A percentile compares a stretch with the other conserved stretches of the same genome.
These are phyloP conservation scores for Aleiodes sp. DNA, from an alignment of 1,140 invertebrate genomes.

Conservation along the genomic window DNA sequence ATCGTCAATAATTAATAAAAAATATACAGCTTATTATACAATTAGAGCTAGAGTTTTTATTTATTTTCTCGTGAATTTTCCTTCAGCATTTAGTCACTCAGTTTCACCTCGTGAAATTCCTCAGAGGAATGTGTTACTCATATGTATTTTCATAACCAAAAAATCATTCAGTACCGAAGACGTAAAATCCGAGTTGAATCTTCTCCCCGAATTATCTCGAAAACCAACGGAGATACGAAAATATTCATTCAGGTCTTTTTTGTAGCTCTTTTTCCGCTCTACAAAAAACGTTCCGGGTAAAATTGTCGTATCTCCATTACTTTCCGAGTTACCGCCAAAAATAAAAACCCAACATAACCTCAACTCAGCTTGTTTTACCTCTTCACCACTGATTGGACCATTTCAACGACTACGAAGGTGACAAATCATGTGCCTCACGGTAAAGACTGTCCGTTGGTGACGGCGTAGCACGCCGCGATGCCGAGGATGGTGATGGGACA, in stretches of 20 bases:
- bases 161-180: conserved; percentile 9
- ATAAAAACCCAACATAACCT: too few species aligned
- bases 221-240: too few species aligned
- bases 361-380: too few species aligned
- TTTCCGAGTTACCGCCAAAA: too few species aligned
- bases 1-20: conserved; percentile 59
- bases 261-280: too few species aligned
- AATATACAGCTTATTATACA: conserved; percentile 65
- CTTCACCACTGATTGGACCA: too few species aligned
- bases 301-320: too few species aligned
- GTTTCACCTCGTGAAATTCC: neutral
- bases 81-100: neutral
- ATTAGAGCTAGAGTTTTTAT: conserved; percentile 41
- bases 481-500: conserved; percentile 53
- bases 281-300: too few species aligned
- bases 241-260: too few species aligned
- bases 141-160: too few species aligned
- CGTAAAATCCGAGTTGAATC: too few species aligned
- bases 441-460: conserved; percentile 62
- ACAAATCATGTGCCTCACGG: conserved; percentile 60
- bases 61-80: conserved; percentile 24
- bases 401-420: conserved; percentile 59
- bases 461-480: conserved; percentile 59
- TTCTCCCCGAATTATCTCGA: too few species aligned
- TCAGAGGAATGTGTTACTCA: conserved; percentile 10